Evolutionary conservation across 2,888 invertebrate species (phyloP).

Genomic region (Trissoscelio sp.): DNA sequence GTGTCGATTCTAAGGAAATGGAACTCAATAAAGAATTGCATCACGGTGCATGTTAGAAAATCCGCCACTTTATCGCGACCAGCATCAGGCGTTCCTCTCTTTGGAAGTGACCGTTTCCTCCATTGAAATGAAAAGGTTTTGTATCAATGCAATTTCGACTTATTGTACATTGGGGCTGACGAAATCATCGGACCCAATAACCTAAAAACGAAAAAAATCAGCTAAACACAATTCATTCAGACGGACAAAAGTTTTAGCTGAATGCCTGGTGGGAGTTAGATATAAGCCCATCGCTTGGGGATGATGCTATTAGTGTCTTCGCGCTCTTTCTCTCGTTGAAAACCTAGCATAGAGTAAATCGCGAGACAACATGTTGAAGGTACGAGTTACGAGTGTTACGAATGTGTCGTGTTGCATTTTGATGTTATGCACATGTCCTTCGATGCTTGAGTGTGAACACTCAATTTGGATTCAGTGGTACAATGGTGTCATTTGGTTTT

Average conservation of each 20-base stretch:
- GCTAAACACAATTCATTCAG: slow-evolving; percentile 25
- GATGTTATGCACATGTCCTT: too few relatives aligned
- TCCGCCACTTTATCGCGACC: slow-evolving; percentile 25
- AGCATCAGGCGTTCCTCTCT: slow-evolving; percentile 22
- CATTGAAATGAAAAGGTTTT: slow-evolving; percentile 3
- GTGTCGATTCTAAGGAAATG: slow-evolving; percentile 45
- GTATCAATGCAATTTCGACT: slow-evolving; percentile 4
- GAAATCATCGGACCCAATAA: slow-evolving; percentile 26
- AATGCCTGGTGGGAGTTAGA: slow-evolving; percentile 81
- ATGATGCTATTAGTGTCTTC: slow-evolving; percentile 83
- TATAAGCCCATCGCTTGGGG: slow-evolving; percentile 81
- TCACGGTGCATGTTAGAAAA: slow-evolving; percentile 31
- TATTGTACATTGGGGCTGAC: slow-evolving; percentile 10
- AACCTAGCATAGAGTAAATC: slow-evolving; percentile 73
- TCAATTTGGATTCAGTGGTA: too few relatives aligned
- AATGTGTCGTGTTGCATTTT: too few relatives aligned
- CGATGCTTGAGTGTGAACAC: too few relatives aligned
- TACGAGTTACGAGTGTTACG: slow-evolving; percentile 69
- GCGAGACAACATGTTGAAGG: slow-evolving; percentile 79
- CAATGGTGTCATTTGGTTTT: too few relatives aligned
- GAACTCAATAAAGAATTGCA: slow-evolving; percentile 54
- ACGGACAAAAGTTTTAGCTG: slow-evolving; percentile 63
- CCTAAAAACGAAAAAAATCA: slow-evolving; percentile 20
- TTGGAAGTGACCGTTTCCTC: slow-evolving; percentile 35
- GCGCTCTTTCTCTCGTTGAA: slow-evolving; percentile 78